Evolutionary conservation across 2,888 invertebrate species (phyloP), one percentile per base, ranked within the genome.

Genomic region (Augochlorella aurata): DNA sequence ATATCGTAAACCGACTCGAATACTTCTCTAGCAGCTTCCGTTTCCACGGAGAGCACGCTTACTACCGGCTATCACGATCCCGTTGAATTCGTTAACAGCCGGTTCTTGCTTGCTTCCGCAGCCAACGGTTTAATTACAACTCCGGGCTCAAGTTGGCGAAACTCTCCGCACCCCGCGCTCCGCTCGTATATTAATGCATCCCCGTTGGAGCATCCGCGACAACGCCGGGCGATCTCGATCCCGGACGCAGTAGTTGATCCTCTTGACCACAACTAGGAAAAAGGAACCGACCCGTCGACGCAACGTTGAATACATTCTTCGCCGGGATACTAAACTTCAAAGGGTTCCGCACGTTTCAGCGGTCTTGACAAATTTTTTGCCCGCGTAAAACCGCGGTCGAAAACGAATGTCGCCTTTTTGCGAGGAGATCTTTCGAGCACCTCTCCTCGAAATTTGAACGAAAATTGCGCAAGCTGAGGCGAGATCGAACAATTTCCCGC

Each of bases 11-110:
- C 3, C 61, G n/a, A 9, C 38, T 0, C 50, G n/a, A 50, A 61
- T 61, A 47, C 8, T 49, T 49, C 14, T 21, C 61, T 0, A 9
- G 47, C 54, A 14, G 24, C 29, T 29, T 14, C 61, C 14, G 2
- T 18, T 24, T 29, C 67, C 47, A 5, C 72, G 7, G 63, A 29
- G 38, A 29, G 24, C 14, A 38, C 29, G 29, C n/a, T 63, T 47
- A n/a, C 21, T 47, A 18, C 24, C 45, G 24, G 4, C 74, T 52
- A 52, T 66, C 45, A 38, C n/a, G 47, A 47, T 72, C 49, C 16
- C 47, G n/a, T n/a, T 47, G 74, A 54, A 74, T 67, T 74, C 74
- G 54, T 47, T 54, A 74, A 29, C 67, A 66, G 44, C 52, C 52
- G 45, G 16, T 52, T 54, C 45, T 74, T 24, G 47, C 21, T 71